These are phyloP conservation scores for Potamilus streckersoni DNA, from an alignment of 1,140 invertebrate genomes.

Conservation along the genomic window DNA sequence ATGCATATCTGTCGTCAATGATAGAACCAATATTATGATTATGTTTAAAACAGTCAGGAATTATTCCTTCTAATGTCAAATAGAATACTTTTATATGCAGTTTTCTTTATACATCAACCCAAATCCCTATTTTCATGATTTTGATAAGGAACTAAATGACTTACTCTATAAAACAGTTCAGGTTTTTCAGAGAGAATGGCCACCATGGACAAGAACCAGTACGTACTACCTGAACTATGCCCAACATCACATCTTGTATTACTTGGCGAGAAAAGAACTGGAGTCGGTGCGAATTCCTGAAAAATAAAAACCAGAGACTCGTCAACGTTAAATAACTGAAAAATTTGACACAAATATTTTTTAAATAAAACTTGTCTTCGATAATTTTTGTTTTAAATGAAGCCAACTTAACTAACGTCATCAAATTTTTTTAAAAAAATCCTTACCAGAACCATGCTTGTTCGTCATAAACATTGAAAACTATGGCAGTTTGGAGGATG, in stretches of 20 bases:
- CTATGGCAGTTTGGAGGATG: no score
- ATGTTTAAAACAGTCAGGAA: no score
- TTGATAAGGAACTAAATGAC: not conserved
- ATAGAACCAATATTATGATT: no score
- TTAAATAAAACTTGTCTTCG: no score
- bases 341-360: not conserved
- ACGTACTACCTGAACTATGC: slow-evolving; percentile 59
- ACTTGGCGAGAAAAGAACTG: slow-evolving; percentile 54
- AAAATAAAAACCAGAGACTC: no score
- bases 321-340: not conserved
- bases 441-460: not conserved
- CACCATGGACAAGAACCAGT: slow-evolving; percentile 62
- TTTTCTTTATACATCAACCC: no score
- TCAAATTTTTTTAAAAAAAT: no score
- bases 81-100: no score
- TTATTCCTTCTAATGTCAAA: no score
- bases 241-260: slow-evolving; percentile 59
- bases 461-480: not conserved
- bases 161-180: slow-evolving; percentile 45
- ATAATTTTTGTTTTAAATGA: not conserved
- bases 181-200: slow-evolving; percentile 48
- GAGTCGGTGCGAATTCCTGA: slow-evolving; percentile 52
- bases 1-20: no score
- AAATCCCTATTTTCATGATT: no score
- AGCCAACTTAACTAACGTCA: no score